Evolutionary conservation across 2,113 vertebrate species (phyloP).

Genomic region (Gymnorhina tibicen): DNA sequence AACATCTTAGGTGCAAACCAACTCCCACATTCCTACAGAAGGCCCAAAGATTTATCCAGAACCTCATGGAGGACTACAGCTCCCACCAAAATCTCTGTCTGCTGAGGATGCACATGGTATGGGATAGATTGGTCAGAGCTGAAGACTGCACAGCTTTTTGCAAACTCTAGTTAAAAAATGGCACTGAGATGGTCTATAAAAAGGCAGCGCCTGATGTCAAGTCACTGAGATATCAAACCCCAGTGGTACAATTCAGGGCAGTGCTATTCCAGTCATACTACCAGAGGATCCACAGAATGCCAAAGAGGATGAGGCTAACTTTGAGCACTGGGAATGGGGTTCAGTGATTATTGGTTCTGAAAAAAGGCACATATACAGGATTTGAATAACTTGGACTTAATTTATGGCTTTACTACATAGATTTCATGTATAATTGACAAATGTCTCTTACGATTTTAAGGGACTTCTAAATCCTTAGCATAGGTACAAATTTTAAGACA

Average conservation of each 20-base stretch:
- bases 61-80: background rate
- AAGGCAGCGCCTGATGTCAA: background rate
- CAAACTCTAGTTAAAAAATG: background rate
- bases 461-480: background rate
- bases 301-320: background rate
- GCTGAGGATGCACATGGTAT: accelerated
- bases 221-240: background rate
- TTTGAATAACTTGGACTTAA: background rate
- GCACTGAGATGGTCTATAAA: background rate
- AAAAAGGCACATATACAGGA: background rate
- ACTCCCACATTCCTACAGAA: background rate
- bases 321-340: background rate
- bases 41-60: background rate
- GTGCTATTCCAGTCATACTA: background rate
- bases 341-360: background rate
- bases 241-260: background rate
- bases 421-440: background rate
- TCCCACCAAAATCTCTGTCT: background rate
- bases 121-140: background rate
- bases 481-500: background rate
- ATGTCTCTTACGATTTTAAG: background rate
- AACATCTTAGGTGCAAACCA: accelerated
- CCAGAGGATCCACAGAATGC: background rate
- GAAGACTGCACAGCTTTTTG: background rate
- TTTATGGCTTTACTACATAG: background rate